phyloP scores from a whole-genome alignment of 2,888 invertebrate species.

The Microdon myrmicae region DNA sequence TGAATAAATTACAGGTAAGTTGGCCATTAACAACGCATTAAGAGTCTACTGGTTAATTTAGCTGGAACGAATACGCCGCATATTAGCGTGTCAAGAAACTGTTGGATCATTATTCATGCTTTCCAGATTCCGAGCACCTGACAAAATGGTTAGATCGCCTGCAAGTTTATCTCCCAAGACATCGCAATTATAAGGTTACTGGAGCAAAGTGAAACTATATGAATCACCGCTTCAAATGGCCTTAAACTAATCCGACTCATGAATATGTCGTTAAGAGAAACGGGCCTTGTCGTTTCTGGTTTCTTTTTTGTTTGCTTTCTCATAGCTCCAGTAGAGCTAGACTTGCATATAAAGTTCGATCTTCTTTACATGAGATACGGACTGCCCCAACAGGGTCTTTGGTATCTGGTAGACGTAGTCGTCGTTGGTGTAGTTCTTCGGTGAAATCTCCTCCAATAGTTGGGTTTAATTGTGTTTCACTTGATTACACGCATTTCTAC shows the following conservation, averaged over 20 bases:
- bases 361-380: too few species aligned
- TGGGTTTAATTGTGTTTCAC: conserved; percentile 46
- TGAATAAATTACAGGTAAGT: too few species aligned
- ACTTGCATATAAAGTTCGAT: too few species aligned
- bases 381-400: too few species aligned
- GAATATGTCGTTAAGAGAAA: conserved; percentile 20
- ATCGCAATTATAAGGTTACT: conserved; percentile 45
- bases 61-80: too few species aligned
- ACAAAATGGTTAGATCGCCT: conserved; percentile 14
- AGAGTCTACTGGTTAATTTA: too few species aligned
- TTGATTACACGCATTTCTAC: conserved; percentile 34
- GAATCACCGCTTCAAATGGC: conserved; percentile 8
- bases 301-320: neutral
- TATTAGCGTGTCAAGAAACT: too few species aligned
- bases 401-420: conserved; percentile 15
- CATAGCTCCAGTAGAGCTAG: too few species aligned
- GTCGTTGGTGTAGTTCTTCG: conserved; percentile 10
- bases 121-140: neutral
- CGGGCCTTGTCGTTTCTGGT: conserved; percentile 4
- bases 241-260: conserved; percentile 19
- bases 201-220: conserved; percentile 43
- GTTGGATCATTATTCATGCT: conserved; percentile 1
- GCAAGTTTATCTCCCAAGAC: conserved; percentile 3
- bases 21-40: too few species aligned
- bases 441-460: conserved; percentile 46